Evolutionary conservation across 1,140 invertebrate genomes (phyloP).

Genomic region (Triops cancriformis): DNA sequence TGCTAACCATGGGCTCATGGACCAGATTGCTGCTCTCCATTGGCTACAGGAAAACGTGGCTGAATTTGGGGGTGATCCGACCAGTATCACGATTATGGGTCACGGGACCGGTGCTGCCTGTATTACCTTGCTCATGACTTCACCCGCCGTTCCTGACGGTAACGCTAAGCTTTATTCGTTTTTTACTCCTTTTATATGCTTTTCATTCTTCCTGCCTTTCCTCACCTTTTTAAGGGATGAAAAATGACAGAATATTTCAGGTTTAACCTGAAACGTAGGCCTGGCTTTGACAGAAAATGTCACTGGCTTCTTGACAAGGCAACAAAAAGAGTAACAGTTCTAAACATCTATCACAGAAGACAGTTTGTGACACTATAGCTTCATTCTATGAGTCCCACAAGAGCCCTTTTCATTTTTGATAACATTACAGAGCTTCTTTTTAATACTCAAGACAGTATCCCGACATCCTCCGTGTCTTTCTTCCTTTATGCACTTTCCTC

Average conservation of each 20-base stretch:
- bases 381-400: background rate
- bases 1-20: slow-evolving; percentile 91
- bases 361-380: background rate
- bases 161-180: slow-evolving; percentile 38
- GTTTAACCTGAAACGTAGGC: no score
- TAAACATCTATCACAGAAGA: background rate
- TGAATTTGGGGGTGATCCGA: slow-evolving; percentile 82
- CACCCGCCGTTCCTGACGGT: slow-evolving; percentile 86
- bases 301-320: no score
- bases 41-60: slow-evolving; percentile 92
- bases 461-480: background rate
- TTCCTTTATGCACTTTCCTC: no score
- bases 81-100: slow-evolving; percentile 87
- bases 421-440: background rate
- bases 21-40: slow-evolving; percentile 85
- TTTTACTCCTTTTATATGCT: background rate
- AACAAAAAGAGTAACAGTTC: background rate
- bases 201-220: background rate
- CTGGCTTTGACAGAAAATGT: no score
- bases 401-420: slow-evolving; percentile 1
- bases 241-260: no score
- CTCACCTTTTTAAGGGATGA: no score
- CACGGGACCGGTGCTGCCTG: slow-evolving; percentile 91
- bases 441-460: background rate
- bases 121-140: slow-evolving; percentile 87